phyloP scores from a whole-genome alignment of 2,113 vertebrate genomes.

The Poecile atricapillus region DNA sequence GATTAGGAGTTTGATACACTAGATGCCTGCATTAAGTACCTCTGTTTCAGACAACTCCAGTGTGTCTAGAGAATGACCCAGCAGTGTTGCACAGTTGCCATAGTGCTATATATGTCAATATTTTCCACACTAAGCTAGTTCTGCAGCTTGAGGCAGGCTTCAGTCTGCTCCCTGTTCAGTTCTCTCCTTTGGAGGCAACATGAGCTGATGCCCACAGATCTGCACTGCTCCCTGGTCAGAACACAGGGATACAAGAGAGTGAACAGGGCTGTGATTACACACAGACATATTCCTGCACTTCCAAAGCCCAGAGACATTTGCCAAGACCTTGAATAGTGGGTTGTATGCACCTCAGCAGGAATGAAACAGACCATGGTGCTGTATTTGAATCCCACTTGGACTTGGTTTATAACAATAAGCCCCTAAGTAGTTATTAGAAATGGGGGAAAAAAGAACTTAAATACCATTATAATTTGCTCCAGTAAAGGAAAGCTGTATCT shows the following conservation, averaged over 20 bases:
- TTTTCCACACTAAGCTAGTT: not conserved
- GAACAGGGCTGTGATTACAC: not conserved
- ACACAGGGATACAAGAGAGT: not conserved
- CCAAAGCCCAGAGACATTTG: not conserved
- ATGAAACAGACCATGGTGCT: not conserved
- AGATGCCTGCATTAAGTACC: rapidly evolving
- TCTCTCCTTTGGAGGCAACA: not conserved
- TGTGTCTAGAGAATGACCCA: not conserved
- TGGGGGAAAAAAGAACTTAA: rapidly evolving
- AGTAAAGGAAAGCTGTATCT: not conserved
- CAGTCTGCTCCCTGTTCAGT: not conserved
- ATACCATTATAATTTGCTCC: not conserved
- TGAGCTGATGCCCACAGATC: not conserved
- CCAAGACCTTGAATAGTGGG: not conserved
- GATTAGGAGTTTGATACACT: not conserved
- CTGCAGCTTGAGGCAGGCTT: not conserved
- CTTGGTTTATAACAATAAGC: not conserved
- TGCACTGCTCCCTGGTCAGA: not conserved
- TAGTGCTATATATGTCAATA: not conserved
- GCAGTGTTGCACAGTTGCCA: not conserved
- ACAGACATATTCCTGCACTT: rapidly evolving
- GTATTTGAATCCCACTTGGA: not conserved
- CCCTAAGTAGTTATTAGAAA: not conserved
- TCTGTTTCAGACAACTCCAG: not conserved
- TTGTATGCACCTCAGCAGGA: not conserved